Base-by-base conservation (phyloP, 2,797 vertebrate genomes). In the Notoglanidium macrostoma region DNA sequence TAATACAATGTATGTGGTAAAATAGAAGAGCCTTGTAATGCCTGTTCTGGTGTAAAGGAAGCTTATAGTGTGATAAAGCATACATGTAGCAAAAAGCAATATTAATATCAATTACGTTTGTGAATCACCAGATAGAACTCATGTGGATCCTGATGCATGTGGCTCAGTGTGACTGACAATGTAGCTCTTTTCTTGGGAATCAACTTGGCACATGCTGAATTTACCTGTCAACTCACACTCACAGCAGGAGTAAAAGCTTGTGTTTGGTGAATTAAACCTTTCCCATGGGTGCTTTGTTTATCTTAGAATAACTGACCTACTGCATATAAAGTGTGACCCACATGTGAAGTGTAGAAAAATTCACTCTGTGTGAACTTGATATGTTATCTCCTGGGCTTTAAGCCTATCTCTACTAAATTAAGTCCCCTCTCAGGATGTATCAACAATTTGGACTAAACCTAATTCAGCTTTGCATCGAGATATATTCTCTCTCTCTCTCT, bases 371-470 rank as follows among this genome's bases (percentile, higher is more conserved):
- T 88, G 85, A 86, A 87, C 76, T 79, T 90, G 88, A 88, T 83
- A 87, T 81, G 74, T 51, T 87, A 77, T 91, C 88, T 88, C 88
- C 68, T 87, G 88, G 88, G 89, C 85, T 83, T 88, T 83, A 68
- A 88, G 65, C 74, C 83, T 74, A 87, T 85, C 85, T 85, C 88
- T 49, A 86, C 88, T 91, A 90, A 86, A 91, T 91, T 88, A 90
- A 86, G 61, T 85, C 76, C 51, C 67, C 86, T 91, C 88, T 86
- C 83, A 76, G 83, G 87, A 85, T 89, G 80, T 89, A 85, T 89
- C 85, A 89, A 49, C 44, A 74, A 46, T 87, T 89, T 85, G 85
- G 89, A 87, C 83, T 29, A 23, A 57, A 88, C 80, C 85, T 90
- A 84, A 89, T 86, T 90, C 61, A 84, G 88, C 86, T 51, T 89